Evolutionary conservation across 1,140 invertebrate genomes (phyloP).

Genomic region (Drosophila truncata): DNA sequence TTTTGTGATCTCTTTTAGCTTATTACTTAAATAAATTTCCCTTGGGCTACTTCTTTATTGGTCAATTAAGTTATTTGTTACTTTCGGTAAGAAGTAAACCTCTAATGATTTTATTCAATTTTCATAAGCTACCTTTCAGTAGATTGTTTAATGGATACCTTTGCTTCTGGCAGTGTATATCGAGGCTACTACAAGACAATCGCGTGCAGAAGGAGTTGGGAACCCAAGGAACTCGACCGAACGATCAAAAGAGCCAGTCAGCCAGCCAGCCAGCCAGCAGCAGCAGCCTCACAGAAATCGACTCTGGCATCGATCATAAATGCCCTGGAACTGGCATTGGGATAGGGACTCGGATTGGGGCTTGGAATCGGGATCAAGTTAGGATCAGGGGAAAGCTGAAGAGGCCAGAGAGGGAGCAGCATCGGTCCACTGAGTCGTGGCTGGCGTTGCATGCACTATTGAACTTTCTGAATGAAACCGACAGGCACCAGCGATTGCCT

Average conservation of each 20-base stretch:
- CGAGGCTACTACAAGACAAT: slow-evolving; percentile 52
- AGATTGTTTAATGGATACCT: neutral
- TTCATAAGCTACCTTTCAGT: neutral
- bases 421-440: slow-evolving; percentile 39
- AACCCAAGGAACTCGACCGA: slow-evolving; percentile 30
- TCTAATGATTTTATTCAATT: neutral
- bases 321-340: slow-evolving; percentile 20
- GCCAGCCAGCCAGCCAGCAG: slow-evolving; percentile 52
- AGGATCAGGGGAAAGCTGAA: neutral
- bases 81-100: neutral
- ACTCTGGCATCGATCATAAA: slow-evolving; percentile 80
- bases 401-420: neutral
- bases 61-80: neutral
- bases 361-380: slow-evolving; percentile 1
- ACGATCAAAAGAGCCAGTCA: slow-evolving; percentile 10
- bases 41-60: neutral
- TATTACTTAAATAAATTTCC: neutral
- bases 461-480: slow-evolving; percentile 82
- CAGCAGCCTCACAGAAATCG: slow-evolving; percentile 65
- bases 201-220: slow-evolving; percentile 62
- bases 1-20: neutral
- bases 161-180: slow-evolving; percentile 26
- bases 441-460: slow-evolving; percentile 80
- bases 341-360: slow-evolving; percentile 1
- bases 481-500: slow-evolving; percentile 56